Conservation (phyloP, 1,140 invertebrate genomes). For the Drosophila seguyi region DNA sequence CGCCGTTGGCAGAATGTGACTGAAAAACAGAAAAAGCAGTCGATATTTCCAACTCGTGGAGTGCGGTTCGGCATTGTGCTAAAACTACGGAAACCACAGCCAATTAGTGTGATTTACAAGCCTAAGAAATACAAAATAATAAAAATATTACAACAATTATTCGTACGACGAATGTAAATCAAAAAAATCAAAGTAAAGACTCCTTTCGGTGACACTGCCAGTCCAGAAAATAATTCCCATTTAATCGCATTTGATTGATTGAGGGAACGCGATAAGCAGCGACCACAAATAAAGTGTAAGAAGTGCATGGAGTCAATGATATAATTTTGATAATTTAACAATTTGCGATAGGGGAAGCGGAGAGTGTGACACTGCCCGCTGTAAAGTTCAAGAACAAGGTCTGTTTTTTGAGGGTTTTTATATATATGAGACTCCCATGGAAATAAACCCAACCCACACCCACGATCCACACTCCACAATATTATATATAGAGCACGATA, state of each 20-base stretch:
- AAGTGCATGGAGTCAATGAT: constrained; percentile 52
- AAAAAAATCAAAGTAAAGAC: constrained; percentile 5
- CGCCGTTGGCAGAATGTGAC: constrained; percentile 4
- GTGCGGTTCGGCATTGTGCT: constrained; percentile 54
- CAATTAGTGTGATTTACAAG: constrained; percentile 50
- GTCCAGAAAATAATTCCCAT: constrained; percentile 29
- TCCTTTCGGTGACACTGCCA: constrained; percentile 5
- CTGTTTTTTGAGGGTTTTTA: background rate
- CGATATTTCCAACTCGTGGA: constrained; percentile 59
- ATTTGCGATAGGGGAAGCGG: constrained; percentile 16
- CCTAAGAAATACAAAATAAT: background rate
- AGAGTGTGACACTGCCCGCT: constrained; percentile 9
- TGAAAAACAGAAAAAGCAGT: constrained; percentile 48
- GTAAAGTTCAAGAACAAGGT: constrained; percentile 58
- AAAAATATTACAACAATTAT: constrained; percentile 28
- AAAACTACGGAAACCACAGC: constrained; percentile 10
- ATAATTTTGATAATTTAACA: constrained; percentile 25
- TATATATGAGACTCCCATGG: no score
- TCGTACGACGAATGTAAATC: constrained; percentile 19
- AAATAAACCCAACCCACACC: background rate
- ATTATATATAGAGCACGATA: constrained; percentile 31
- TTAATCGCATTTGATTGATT: constrained; percentile 73
- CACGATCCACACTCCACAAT: background rate
- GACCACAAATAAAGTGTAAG: constrained; percentile 65
- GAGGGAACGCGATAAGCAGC: constrained; percentile 62